Base-by-base conservation (phyloP, 2,888 invertebrate genomes). In the Campaea margaritaria region DNA sequence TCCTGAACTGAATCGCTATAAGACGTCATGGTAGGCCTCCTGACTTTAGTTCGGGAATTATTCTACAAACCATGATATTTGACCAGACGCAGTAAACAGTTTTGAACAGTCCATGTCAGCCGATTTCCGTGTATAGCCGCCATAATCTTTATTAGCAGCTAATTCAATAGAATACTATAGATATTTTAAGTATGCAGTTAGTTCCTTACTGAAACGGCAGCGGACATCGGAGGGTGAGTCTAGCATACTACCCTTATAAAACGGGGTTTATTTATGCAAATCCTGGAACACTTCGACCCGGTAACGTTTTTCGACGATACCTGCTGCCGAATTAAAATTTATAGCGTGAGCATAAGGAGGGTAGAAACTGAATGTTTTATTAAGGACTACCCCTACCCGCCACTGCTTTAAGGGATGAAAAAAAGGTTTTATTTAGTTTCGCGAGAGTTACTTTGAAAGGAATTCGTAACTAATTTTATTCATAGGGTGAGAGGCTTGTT, bases 331-430 rank as follows among this genome's bases (percentile, higher is more conserved):
- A 71, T 75, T 73, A 74, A 75, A 72, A 75, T 75, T 67, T 76
- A 77, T 72, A 67, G 70, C 62, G 64, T 57, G 55, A 62, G 64
- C 65, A 68, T 67, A 72, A 72, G 65, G 58, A 71, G 70, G 76
- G 68, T 68, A 64, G 43, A 12, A 13, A 58, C 67, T 70, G 69
- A 72, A 76, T 78, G 68, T 76, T 77, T 78, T 74, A 78, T 72
- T 62, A 72, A 73, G 61, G 53, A 60, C 51, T 31, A 51, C 47
- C 48, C 53, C n/a, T 14, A 14, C 46, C 21, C 48, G 27, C 21
- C 34, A 9, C 44, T 50, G 55, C 47, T 54, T 50, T 47, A 50
- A 49, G 49, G 55, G 47, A 53, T 50, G 49, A 50, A 57, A 61
- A 49, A 57, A 62, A 62, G 54, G 62, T 58, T 51, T 61, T 54